phyloP scores from a whole-genome alignment of 2,888 invertebrate species.

The Andricus curvator region DNA sequence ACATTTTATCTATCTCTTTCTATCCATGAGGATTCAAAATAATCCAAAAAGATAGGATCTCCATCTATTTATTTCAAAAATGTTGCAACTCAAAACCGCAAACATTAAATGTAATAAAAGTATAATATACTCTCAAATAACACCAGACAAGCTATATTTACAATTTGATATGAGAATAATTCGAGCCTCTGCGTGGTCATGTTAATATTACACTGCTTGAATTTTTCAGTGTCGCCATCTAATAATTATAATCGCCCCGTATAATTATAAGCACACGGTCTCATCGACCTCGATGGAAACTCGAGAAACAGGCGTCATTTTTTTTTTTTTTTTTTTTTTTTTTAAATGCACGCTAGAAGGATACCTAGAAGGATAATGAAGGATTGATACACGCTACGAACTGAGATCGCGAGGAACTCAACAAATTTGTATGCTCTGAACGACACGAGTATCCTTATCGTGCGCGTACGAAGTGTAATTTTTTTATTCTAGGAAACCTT shows the following conservation, averaged over 20 bases:
- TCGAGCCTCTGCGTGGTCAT: not conserved
- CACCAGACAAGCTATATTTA: not conserved
- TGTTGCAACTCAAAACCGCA: too few species aligned
- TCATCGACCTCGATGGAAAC: conserved; percentile 55
- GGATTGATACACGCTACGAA: not conserved
- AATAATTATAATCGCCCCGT: conserved; percentile 49
- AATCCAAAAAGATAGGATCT: too few species aligned
- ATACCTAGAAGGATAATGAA: not conserved
- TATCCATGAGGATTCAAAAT: rapidly evolving
- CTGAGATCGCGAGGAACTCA: not conserved
- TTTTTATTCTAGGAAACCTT: conserved; percentile 28
- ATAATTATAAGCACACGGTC: conserved; percentile 62
- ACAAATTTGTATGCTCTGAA: not conserved
- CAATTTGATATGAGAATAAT: not conserved
- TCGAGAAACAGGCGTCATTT: conserved; percentile 48
- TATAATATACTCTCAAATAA: not conserved
- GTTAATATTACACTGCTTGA: conserved; percentile 60
- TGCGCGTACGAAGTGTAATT: not conserved
- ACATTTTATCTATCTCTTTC: too few species aligned
- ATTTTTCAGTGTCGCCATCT: conserved; percentile 63
- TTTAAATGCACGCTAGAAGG: not conserved
- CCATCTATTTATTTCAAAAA: too few species aligned
- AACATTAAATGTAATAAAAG: not conserved
- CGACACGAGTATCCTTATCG: not conserved
- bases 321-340: not conserved